Percentiles rank a stretch among this genome's conserved stretches.
Evolutionary conservation across 2,113 vertebrate species (phyloP).

Genomic region (Cisticola juncidis): DNA sequence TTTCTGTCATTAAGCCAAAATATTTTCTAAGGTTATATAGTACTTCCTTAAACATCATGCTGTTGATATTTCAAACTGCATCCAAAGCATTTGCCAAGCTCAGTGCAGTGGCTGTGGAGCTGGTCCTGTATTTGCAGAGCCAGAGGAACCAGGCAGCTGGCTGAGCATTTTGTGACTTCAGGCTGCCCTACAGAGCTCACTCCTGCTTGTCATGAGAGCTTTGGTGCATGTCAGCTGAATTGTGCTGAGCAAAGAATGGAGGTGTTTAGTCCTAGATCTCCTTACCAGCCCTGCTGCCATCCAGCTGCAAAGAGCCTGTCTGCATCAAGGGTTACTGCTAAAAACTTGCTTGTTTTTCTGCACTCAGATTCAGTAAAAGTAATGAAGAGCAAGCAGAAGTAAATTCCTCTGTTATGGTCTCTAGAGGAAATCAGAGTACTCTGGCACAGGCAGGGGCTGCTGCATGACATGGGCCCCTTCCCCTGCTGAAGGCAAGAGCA

Average conservation of each 20-base stretch:
- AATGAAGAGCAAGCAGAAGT: background rate
- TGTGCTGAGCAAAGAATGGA: rapidly evolving
- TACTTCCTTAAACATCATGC: background rate
- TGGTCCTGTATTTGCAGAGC: background rate
- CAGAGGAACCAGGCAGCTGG: background rate
- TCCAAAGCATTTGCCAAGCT: background rate
- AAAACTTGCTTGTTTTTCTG: background rate
- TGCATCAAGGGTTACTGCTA: background rate
- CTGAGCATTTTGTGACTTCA: background rate
- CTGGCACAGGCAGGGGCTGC: background rate
- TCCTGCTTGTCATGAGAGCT: background rate
- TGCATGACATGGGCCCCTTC: background rate
- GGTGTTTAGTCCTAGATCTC: background rate
- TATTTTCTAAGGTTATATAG: background rate
- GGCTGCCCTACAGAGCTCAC: background rate
- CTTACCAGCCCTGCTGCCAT: background rate
- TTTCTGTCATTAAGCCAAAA: background rate
- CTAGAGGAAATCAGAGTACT: background rate
- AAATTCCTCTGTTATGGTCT: background rate
- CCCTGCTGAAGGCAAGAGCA: background rate
- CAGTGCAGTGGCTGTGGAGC: background rate
- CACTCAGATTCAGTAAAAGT: background rate
- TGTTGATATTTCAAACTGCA: background rate
- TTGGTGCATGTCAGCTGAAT: background rate
- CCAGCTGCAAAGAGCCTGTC: background rate